These are phyloP conservation scores for Corythaeola cristata DNA, from an alignment of 2,113 vertebrate genomes.

Conservation along the genomic window DNA sequence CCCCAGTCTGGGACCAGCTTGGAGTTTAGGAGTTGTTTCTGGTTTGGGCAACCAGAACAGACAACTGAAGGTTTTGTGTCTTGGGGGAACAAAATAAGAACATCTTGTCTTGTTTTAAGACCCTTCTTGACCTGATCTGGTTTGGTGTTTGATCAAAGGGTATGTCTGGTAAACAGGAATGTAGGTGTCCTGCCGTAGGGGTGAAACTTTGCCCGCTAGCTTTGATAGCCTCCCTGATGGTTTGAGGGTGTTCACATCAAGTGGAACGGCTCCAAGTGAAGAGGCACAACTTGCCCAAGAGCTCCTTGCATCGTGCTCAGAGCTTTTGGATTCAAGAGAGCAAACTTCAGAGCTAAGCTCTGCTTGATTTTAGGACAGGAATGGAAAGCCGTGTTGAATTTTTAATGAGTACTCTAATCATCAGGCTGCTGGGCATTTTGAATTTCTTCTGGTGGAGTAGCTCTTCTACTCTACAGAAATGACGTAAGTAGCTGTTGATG, in stretches of 20 bases:
- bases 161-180: neutral
- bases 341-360: neutral
- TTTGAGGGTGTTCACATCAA: neutral
- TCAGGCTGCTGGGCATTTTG: neutral
- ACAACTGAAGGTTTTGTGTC: neutral
- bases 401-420: neutral
- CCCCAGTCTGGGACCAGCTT: no score
- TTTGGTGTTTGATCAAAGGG: neutral
- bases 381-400: neutral
- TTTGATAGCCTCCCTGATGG: neutral
- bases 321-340: neutral
- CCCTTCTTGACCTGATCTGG: neutral
- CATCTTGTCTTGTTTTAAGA: neutral
- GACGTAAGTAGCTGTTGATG: neutral
- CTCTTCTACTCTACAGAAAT: neutral
- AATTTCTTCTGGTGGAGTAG: neutral
- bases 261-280: neutral
- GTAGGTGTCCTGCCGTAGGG: neutral
- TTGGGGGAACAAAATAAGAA: neutral
- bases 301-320: neutral
- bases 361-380: neutral
- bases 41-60: neutral
- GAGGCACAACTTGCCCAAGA: neutral
- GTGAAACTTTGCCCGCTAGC: rapidly evolving
- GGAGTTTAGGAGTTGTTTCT: neutral